Evolutionary conservation across 2,888 invertebrate species (phyloP).

Genomic region (Pogonocherus hispidulus): DNA sequence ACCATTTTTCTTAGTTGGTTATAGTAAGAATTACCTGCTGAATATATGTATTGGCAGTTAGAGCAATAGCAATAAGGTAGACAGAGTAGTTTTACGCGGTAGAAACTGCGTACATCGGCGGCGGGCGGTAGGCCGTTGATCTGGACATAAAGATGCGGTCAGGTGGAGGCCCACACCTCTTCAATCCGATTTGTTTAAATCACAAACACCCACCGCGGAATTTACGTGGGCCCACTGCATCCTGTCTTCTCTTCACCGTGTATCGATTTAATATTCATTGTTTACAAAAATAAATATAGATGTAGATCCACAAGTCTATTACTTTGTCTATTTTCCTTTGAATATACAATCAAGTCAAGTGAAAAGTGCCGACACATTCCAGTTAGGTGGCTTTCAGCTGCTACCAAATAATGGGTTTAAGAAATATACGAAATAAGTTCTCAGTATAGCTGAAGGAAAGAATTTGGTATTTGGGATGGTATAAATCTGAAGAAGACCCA

Average conservation of each 20-base stretch:
- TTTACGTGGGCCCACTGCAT: constrained; percentile 54
- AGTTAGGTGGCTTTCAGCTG: no score
- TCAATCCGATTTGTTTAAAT: constrained; percentile 57
- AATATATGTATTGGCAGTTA: neutral
- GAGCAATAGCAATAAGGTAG: neutral
- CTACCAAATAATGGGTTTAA: no score
- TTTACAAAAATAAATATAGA: constrained; percentile 1
- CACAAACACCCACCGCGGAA: constrained; percentile 57
- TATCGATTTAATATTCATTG: constrained; percentile 1
- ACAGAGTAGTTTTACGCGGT: constrained; percentile 6
- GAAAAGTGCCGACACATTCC: no score
- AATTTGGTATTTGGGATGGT: no score
- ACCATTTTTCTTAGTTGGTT: no score
- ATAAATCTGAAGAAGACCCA: no score
- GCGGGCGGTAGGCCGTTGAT: constrained; percentile 35
- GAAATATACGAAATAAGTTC: no score
- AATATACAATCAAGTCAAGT: neutral
- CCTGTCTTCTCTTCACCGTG: constrained; percentile 32
- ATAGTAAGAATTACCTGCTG: no score
- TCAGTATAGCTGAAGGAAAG: no score
- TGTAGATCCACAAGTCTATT: neutral
- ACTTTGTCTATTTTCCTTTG: neutral
- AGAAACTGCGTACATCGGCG: constrained; percentile 22
- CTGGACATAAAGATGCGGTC: constrained; percentile 36
- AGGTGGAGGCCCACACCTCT: constrained; percentile 49